phyloP scores from a whole-genome alignment of 2,888 invertebrate species.

The Melipona bicolor region DNA sequence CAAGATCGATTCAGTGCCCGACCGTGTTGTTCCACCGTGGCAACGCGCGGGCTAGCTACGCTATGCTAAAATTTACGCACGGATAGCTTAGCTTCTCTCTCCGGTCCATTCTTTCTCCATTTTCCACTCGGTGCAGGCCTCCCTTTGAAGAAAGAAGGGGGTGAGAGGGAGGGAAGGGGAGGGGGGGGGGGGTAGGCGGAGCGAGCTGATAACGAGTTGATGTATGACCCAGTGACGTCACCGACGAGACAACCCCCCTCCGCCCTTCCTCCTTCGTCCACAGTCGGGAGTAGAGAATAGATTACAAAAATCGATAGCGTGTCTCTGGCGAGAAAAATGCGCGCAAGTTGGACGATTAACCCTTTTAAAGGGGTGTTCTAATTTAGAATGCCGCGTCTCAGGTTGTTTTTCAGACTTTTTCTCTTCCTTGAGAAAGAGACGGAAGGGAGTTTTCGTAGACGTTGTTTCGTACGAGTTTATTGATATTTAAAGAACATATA shows the following conservation, averaged over 20 bases:
- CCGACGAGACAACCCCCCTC: slow-evolving; percentile 73
- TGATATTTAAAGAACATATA: no score
- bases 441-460: no score
- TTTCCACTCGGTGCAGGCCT: slow-evolving; percentile 54
- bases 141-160: slow-evolving; percentile 64
- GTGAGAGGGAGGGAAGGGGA: slow-evolving; percentile 57
- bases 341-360: slow-evolving; percentile 1
- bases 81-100: slow-evolving; percentile 39
- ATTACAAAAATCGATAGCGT: slow-evolving; percentile 81
- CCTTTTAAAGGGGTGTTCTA: no score
- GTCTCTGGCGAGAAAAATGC: slow-evolving; percentile 44
- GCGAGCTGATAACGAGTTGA: slow-evolving; percentile 83
- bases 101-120: slow-evolving; percentile 43
- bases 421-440: no score
- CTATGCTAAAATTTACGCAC: slow-evolving; percentile 18
- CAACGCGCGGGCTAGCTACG: no score
- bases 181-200: slow-evolving; percentile 13
- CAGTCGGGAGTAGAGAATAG: slow-evolving; percentile 74
- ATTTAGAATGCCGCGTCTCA: no score
- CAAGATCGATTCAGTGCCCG: no score
- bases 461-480: no score
- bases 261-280: slow-evolving; percentile 13
- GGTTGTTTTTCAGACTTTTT: no score
- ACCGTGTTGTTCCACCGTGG: no score
- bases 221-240: slow-evolving; percentile 82